These are phyloP conservation scores for Alexandromys fortis DNA, from an alignment of 2,113 vertebrate species.

Conservation along the genomic window DNA sequence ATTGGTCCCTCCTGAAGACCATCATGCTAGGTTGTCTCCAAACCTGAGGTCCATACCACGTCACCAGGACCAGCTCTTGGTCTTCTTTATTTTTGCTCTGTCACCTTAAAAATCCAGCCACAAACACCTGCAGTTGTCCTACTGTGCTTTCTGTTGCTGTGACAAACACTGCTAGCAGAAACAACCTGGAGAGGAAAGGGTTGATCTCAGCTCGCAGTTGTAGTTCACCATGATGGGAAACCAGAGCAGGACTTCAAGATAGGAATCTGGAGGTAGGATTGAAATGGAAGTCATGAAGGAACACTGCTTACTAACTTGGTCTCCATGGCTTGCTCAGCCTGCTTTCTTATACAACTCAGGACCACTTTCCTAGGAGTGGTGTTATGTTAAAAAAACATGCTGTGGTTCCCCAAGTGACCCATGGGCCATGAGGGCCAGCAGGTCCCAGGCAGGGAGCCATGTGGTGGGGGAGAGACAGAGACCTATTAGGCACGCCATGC, in stretches of 20 bases:
- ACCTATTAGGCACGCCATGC: no score
- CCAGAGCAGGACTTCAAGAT: background rate
- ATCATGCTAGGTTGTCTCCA: background rate
- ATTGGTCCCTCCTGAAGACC: background rate
- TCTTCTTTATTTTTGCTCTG: background rate
- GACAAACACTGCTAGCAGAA: background rate
- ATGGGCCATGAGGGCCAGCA: no score
- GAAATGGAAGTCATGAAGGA: background rate
- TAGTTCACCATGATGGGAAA: background rate
- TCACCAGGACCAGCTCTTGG: background rate
- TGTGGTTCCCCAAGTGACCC: no score
- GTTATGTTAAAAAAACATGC: no score
- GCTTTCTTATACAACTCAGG: background rate
- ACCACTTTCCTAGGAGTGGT: background rate
- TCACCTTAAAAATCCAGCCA: constrained; percentile 18
- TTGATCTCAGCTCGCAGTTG: background rate
- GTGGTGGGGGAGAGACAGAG: no score
- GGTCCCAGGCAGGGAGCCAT: no score
- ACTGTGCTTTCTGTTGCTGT: background rate
- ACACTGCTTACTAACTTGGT: background rate
- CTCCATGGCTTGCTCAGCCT: background rate
- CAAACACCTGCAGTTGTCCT: background rate
- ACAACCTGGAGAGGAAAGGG: background rate
- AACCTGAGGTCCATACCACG: background rate
- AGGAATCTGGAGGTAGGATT: background rate